A percentile compares a stretch with the other conserved stretches of the same genome.
These are phyloP conservation scores for Nymphalis polychloros DNA, from an alignment of 2,888 invertebrate species.

Conservation along the genomic window DNA sequence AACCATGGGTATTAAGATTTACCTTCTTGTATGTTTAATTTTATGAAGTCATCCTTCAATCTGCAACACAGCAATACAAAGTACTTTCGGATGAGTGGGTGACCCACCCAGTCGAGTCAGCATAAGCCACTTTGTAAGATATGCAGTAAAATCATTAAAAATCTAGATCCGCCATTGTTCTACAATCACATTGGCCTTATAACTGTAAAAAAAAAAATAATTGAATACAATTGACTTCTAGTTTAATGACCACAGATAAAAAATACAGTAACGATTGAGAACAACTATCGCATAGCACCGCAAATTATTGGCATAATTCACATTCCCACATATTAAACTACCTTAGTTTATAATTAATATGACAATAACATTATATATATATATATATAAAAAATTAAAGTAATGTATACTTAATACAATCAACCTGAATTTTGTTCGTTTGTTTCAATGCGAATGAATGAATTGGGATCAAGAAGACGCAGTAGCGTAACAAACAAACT, in stretches of 20 bases:
- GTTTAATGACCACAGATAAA: conserved; percentile 3
- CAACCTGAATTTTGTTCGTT: not conserved
- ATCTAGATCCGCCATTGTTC: not conserved
- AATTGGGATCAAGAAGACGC: too few species aligned
- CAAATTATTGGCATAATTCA: conserved; percentile 5
- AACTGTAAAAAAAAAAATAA: not conserved
- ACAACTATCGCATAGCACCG: conserved; percentile 9
- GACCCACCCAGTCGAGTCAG: too few species aligned
- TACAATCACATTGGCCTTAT: not conserved
- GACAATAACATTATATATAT: conserved; percentile 5
- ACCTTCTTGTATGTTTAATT: too few species aligned
- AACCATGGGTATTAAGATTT: too few species aligned
- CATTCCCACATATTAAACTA: conserved; percentile 9
- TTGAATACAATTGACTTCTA: not conserved
- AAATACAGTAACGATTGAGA: not conserved
- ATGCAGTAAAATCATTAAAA: not conserved
- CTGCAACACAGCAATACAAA: too few species aligned
- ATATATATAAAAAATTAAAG: not conserved
- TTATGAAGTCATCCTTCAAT: too few species aligned
- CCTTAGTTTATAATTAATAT: not conserved
- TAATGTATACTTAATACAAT: too few species aligned
- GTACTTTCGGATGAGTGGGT: too few species aligned
- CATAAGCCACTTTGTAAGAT: too few species aligned
- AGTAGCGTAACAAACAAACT: too few species aligned
- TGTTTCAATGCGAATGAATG: too few species aligned